phyloP scores from a whole-genome alignment of 2,888 invertebrate genomes.

The Bembecia ichneumoniformis region DNA sequence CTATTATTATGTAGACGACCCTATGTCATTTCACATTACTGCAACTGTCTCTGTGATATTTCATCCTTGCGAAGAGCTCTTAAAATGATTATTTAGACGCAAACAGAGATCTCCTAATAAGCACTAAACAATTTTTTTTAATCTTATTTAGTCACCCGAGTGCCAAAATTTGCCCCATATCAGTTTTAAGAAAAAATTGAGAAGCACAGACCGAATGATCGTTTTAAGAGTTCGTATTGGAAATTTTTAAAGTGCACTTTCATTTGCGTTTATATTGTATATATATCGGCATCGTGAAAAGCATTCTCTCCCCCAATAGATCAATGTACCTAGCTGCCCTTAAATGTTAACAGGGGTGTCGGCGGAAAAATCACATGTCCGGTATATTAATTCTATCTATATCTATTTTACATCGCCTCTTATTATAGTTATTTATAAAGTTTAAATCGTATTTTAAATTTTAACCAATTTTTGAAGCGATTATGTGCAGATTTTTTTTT shows the following conservation, averaged over 20 bases:
- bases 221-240: background rate
- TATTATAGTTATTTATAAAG: conserved; percentile 37
- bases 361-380: no score
- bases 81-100: conserved; percentile 17
- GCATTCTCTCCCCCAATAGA: no score
- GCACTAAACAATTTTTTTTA: background rate
- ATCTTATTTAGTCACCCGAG: background rate
- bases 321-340: no score
- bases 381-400: conserved; percentile 12
- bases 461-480: conserved; percentile 35
- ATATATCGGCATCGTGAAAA: conserved; percentile 2
- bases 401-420: conserved; percentile 28
- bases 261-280: conserved; percentile 24
- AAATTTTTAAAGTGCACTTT: conserved; percentile 46
- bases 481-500: conserved; percentile 26
- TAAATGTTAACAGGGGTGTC: no score
- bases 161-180: conserved; percentile 13
- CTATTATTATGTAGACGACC: background rate
- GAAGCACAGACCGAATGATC: background rate
- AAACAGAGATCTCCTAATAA: background rate
- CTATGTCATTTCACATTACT: conserved; percentile 13
- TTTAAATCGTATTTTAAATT: conserved; percentile 28
- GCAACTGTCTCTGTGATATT: conserved; percentile 44
- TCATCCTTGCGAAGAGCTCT: conserved; percentile 29
- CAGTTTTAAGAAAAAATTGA: background rate